Evolutionary conservation across 2,797 vertebrate species (phyloP).

Genomic region (Nothura maculosa): DNA sequence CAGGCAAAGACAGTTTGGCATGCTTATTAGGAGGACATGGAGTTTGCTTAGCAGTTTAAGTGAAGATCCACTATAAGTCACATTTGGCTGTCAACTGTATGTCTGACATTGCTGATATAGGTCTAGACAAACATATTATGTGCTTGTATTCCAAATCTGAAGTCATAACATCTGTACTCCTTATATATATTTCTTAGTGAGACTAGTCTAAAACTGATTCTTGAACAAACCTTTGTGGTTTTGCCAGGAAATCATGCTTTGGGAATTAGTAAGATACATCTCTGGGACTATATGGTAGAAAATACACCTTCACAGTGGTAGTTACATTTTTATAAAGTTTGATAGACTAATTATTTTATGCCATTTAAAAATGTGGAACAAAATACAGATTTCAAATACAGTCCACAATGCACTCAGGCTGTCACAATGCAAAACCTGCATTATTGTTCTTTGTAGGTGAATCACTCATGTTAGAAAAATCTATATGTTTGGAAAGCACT

Average conservation of each 20-base stretch:
- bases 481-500: neutral
- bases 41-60: constrained; percentile 10
- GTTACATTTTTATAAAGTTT: constrained; percentile 2
- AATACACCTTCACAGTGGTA: neutral
- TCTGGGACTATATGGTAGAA: neutral
- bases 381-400: neutral
- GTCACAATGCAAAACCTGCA: neutral
- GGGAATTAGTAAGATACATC: neutral
- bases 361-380: neutral
- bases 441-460: neutral
- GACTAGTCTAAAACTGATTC: neutral
- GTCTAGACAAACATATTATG: constrained; percentile 31
- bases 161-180: neutral
- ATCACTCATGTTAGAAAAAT: neutral
- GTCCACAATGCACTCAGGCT: neutral
- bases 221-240: neutral
- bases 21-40: neutral
- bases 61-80: neutral
- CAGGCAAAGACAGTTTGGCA: neutral
- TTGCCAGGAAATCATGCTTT: neutral
- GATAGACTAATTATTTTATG: neutral
- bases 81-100: neutral
- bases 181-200: neutral
- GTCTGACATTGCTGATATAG: constrained; percentile 14
- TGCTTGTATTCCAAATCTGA: constrained; percentile 2